phyloP scores from a whole-genome alignment of 1,140 invertebrate genomes.

The Hyphantria cunea region DNA sequence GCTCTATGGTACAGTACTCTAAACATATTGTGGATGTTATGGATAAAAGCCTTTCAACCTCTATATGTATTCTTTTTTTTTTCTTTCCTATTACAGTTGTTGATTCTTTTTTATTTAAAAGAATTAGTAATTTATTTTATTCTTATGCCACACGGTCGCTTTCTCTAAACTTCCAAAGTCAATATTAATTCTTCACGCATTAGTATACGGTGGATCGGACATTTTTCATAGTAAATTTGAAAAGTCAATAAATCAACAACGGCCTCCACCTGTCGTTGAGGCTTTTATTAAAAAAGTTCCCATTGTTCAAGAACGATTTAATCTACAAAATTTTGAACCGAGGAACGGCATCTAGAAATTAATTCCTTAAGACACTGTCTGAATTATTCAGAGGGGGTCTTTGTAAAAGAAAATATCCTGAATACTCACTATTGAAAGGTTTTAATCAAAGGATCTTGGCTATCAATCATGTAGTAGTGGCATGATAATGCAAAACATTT shows the following conservation, averaged over 20 bases:
- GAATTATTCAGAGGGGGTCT: conserved; percentile 11
- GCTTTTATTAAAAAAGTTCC: conserved; percentile 28
- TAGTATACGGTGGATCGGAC: conserved; percentile 20
- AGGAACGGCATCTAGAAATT: conserved; percentile 10
- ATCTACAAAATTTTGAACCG: conserved; percentile 26
- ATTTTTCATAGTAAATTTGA: conserved; percentile 28
- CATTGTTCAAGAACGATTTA: conserved; percentile 20
- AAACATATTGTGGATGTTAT: no score
- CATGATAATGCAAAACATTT: no score
- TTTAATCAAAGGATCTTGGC: no score
- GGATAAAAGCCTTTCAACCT: no score
- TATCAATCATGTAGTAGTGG: no score
- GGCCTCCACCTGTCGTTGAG: conserved; percentile 16
- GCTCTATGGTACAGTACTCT: no score
- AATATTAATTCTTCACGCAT: conserved; percentile 18
- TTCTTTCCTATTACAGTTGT: no score
- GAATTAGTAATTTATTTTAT: not conserved
- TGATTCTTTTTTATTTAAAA: no score
- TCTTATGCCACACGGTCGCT: not conserved
- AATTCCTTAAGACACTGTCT: conserved; percentile 5
- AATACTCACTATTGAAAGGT: conserved; percentile 1
- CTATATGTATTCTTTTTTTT: no score
- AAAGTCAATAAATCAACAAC: conserved; percentile 22
- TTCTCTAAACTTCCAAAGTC: not conserved
- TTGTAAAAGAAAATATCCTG: conserved; percentile 4